Conservation (phyloP, 2,888 invertebrate species). For the Fabriciana adippe region DNA sequence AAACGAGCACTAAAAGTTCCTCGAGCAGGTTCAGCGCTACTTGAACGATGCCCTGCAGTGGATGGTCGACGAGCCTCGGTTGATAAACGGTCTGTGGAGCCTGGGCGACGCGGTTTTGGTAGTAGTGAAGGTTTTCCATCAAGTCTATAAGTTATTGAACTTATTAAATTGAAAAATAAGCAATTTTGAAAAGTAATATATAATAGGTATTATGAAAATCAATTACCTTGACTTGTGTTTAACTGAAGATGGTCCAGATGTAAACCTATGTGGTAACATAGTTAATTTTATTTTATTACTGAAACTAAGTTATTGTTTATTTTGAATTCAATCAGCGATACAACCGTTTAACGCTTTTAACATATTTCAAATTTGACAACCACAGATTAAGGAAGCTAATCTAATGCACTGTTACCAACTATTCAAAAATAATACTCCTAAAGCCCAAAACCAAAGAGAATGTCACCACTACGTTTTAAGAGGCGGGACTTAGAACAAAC, state of each 20-base stretch:
- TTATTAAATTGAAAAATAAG: neutral
- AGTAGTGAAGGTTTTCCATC: conserved; percentile 68
- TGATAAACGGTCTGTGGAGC: conserved; percentile 67
- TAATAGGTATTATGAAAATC: too few relatives aligned
- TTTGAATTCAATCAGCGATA: too few relatives aligned
- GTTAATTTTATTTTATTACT: conserved; percentile 1
- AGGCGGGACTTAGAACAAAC: too few relatives aligned
- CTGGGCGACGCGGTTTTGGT: conserved; percentile 64
- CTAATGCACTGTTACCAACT: too few relatives aligned
- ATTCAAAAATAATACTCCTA: too few relatives aligned
- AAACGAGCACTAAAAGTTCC: conserved; percentile 57
- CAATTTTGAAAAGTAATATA: too few relatives aligned
- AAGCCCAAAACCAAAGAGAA: too few relatives aligned
- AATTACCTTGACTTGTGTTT: conserved; percentile 65
- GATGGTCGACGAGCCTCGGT: conserved; percentile 63
- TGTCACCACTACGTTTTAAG: too few relatives aligned
- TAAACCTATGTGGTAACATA: conserved; percentile 48
- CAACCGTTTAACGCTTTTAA: too few relatives aligned
- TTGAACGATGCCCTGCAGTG: conserved; percentile 59
- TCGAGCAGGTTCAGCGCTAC: conserved; percentile 67
- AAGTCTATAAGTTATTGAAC: conserved; percentile 44
- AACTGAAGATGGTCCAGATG: conserved; percentile 54
- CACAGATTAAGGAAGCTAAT: too few relatives aligned
- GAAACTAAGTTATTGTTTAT: too few relatives aligned
- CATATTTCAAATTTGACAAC: too few relatives aligned